phyloP scores from a whole-genome alignment of 1,140 invertebrate genomes.

The Drosophila orosa region DNA sequence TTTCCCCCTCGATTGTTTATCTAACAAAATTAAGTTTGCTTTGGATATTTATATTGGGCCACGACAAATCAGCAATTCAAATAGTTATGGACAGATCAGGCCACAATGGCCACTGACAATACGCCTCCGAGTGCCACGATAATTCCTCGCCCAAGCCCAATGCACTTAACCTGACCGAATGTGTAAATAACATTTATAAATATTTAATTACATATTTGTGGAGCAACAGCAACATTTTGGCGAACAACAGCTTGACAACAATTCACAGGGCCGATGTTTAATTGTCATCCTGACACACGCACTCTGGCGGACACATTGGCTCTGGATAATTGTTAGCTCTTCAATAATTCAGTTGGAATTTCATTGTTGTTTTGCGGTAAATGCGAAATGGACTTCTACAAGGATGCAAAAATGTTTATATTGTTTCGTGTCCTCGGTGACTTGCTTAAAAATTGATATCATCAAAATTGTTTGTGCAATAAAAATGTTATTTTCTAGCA shows the following conservation, averaged over 20 bases:
- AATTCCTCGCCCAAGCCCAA: slow-evolving; percentile 12
- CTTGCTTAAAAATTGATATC: slow-evolving; percentile 58
- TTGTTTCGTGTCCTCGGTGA: slow-evolving; percentile 42
- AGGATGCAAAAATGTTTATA: slow-evolving; percentile 47
- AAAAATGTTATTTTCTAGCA: slow-evolving; percentile 20
- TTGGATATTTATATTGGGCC: slow-evolving; percentile 22
- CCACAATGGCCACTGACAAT: slow-evolving; percentile 33
- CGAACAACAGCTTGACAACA: slow-evolving; percentile 44
- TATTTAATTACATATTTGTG: slow-evolving; percentile 65
- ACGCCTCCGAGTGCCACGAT: background rate
- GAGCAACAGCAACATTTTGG: slow-evolving; percentile 23
- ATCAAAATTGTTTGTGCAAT: slow-evolving; percentile 58
- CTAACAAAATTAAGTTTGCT: slow-evolving; percentile 30
- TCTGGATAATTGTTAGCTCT: slow-evolving; percentile 62
- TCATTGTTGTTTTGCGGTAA: slow-evolving; percentile 61
- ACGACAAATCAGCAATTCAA: slow-evolving; percentile 46
- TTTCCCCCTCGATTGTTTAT: slow-evolving; percentile 8
- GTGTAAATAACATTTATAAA: slow-evolving; percentile 62
- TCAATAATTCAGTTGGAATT: slow-evolving; percentile 63
- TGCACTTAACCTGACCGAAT: slow-evolving; percentile 47
- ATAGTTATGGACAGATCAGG: slow-evolving; percentile 43
- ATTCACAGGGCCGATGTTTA: slow-evolving; percentile 50
- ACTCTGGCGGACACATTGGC: slow-evolving; percentile 4
- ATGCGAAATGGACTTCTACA: slow-evolving; percentile 49
- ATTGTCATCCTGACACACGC: slow-evolving; percentile 59